These are phyloP conservation scores for Cairina moschata DNA, from an alignment of 2,113 vertebrate genomes.

Conservation along the genomic window DNA sequence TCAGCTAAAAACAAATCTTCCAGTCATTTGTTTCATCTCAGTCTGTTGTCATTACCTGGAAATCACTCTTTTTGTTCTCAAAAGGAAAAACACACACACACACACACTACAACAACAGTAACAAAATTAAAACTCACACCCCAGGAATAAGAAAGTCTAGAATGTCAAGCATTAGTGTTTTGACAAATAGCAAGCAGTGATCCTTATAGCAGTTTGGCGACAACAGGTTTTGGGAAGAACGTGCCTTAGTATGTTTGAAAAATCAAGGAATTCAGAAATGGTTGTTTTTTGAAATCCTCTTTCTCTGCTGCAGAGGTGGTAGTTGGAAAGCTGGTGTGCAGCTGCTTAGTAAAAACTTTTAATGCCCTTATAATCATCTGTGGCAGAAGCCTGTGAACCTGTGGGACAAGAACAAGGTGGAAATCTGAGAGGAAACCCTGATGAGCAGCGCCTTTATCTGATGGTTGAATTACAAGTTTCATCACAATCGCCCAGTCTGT, in stretches of 20 bases:
- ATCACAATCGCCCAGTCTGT: neutral
- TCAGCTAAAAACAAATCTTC: neutral
- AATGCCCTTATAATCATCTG: neutral
- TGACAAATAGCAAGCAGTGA: neutral
- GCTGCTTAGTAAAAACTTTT: neutral
- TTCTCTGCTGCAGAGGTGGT: neutral
- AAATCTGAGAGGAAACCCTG: neutral
- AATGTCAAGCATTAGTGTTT: neutral
- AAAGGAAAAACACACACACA: neutral
- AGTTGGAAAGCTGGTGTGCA: neutral
- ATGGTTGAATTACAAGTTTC: neutral
- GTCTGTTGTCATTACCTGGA: neutral
- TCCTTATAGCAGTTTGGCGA: neutral
- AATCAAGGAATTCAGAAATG: neutral
- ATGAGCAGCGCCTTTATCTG: neutral
- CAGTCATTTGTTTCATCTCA: neutral
- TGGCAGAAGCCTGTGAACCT: neutral
- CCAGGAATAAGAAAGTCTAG: neutral
- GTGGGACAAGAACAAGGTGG: neutral
- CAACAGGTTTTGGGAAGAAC: neutral
- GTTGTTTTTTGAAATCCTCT: neutral
- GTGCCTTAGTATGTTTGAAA: neutral
- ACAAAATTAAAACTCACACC: no score
- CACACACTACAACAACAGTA: no score
- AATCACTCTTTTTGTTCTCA: neutral